Conservation (phyloP, 2,113 vertebrate genomes). For the Callospermophilus lateralis region DNA sequence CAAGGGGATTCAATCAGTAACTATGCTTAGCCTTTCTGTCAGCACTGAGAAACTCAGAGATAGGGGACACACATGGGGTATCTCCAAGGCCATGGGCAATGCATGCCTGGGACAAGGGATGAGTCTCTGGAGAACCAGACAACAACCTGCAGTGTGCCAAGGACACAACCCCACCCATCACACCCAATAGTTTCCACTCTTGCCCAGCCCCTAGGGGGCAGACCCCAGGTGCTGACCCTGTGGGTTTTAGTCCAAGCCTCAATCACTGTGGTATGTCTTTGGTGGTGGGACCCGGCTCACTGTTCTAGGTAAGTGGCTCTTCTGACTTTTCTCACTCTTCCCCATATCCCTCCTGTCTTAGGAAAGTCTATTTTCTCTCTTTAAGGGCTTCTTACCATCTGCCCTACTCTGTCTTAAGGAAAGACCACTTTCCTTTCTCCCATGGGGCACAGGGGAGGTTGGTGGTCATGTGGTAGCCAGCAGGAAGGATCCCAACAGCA, state of each 20-base stretch:
- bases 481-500: neutral
- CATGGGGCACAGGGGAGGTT: neutral
- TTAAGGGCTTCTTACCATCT: neutral
- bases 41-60: neutral
- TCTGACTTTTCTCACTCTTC: neutral
- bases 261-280: neutral
- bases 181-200: neutral
- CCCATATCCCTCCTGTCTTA: neutral
- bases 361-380: neutral
- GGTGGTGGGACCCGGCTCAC: conserved; percentile 23
- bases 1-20: neutral
- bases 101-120: neutral
- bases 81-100: neutral
- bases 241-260: neutral
- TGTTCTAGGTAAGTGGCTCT: conserved; percentile 62
- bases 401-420: neutral
- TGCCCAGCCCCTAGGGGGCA: neutral
- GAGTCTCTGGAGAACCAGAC: neutral
- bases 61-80: neutral
- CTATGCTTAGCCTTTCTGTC: neutral
- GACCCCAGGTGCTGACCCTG: neutral
- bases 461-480: neutral
- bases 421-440: neutral
- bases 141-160: neutral
- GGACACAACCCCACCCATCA: neutral